Percentiles rank a stretch among this genome's conserved stretches.
Conservation (phyloP, 2,888 invertebrate genomes). For the Cecidostiba fungosa region DNA sequence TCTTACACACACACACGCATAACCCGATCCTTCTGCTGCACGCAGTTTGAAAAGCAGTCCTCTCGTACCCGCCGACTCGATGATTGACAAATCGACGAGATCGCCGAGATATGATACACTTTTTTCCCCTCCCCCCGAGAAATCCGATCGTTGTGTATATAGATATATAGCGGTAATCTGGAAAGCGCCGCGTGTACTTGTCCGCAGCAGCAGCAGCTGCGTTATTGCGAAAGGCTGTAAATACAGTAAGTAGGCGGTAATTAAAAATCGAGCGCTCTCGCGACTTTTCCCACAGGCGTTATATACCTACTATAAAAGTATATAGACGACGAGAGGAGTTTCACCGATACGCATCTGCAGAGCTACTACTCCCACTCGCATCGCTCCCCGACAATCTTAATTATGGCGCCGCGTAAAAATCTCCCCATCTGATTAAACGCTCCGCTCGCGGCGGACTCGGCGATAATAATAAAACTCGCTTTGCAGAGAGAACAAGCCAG, state of each 20-base stretch:
- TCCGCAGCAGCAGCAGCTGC: too few species aligned
- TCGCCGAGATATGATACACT: not conserved
- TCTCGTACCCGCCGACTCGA: not conserved
- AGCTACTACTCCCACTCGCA: not conserved
- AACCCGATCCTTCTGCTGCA: slow-evolving; percentile 30
- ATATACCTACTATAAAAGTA: not conserved
- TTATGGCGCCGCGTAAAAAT: not conserved
- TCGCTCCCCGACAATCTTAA: not conserved
- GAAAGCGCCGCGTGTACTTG: too few species aligned
- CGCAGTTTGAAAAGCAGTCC: slow-evolving; percentile 27
- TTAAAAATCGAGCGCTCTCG: not conserved
- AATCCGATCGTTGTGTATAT: slow-evolving; percentile 12
- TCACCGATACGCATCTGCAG: not conserved
- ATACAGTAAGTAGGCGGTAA: not conserved
- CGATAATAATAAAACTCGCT: not conserved
- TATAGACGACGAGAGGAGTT: not conserved
- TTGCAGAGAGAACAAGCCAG: not conserved
- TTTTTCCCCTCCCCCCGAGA: not conserved
- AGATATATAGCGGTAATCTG: not conserved
- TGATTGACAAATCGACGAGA: slow-evolving; percentile 38
- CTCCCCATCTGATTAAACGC: not conserved
- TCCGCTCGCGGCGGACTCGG: too few species aligned
- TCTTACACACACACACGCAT: not conserved
- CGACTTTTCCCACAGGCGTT: not conserved
- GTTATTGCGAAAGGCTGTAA: not conserved